A percentile compares a stretch with the other conserved stretches of the same genome.
Conservation (phyloP, 2,888 invertebrate species). For the Ophion costatus region DNA sequence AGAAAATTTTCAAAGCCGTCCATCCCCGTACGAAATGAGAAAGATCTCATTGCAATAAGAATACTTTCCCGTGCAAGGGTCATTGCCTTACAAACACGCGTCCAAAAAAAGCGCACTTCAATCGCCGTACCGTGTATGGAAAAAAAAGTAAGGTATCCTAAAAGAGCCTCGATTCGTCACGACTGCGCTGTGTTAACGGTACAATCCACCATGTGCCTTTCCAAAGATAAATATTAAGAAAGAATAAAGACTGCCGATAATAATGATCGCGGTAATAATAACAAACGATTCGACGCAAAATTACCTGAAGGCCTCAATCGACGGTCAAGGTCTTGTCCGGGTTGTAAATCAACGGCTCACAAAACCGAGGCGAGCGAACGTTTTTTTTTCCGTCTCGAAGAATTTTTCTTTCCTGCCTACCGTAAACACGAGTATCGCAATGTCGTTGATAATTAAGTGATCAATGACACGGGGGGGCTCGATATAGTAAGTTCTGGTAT, state of each 20-base stretch:
- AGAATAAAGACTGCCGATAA: not conserved
- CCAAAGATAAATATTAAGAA: not conserved
- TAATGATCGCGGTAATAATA: slow-evolving; percentile 9
- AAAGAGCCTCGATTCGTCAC: no score
- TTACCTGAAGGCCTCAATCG: slow-evolving; percentile 39
- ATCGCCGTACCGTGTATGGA: no score
- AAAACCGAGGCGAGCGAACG: slow-evolving; percentile 21
- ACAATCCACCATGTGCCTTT: no score
- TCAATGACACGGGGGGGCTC: slow-evolving; percentile 60
- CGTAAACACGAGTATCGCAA: slow-evolving; percentile 36
- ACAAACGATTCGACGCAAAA: slow-evolving; percentile 11
- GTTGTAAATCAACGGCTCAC: slow-evolving; percentile 22
- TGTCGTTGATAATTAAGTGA: slow-evolving; percentile 62
- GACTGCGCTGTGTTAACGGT: no score
- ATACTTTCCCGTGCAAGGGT: no score
- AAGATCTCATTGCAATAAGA: no score
- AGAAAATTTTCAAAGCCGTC: not conserved
- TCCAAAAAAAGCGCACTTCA: no score
- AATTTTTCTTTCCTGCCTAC: not conserved
- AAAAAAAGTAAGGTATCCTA: no score
- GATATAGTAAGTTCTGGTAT: slow-evolving; percentile 46
- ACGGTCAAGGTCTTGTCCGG: slow-evolving; percentile 49
- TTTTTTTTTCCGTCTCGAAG: slow-evolving; percentile 21
- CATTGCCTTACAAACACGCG: no score
- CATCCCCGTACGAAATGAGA: no score